Conservation (phyloP, 2,888 invertebrate species). For the Julus scanicus region DNA sequence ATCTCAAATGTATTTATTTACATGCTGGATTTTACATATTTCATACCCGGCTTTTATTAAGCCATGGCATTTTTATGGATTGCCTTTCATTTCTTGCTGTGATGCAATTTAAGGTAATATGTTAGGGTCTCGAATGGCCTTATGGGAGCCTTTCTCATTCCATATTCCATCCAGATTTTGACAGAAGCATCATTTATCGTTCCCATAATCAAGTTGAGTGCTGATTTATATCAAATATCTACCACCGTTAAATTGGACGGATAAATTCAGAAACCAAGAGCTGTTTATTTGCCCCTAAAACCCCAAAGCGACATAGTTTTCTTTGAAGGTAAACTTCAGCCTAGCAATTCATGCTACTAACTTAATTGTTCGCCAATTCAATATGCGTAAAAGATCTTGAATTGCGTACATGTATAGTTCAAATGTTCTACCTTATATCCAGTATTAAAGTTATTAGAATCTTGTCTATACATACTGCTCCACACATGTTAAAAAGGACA, state of each 20-base stretch:
- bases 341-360: no score
- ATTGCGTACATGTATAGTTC: no score
- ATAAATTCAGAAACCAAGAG: slow-evolving; percentile 20
- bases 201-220: slow-evolving; percentile 11
- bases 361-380: no score
- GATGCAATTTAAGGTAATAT: slow-evolving; percentile 22
- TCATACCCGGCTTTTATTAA: slow-evolving; percentile 27
- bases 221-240: slow-evolving; percentile 22
- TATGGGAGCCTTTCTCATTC: background rate
- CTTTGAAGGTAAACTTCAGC: no score
- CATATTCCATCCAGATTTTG: slow-evolving; percentile 33
- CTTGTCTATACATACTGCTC: no score
- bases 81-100: slow-evolving; percentile 6
- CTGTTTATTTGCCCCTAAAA: background rate
- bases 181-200: slow-evolving; percentile 22
- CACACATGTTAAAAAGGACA: no score
- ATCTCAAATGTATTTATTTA: slow-evolving; percentile 22
- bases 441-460: no score
- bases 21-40: slow-evolving; percentile 26
- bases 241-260: slow-evolving; percentile 8
- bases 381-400: no score
- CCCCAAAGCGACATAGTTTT: no score
- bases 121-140: slow-evolving; percentile 4
- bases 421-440: no score
- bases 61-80: slow-evolving; percentile 28